Base-by-base conservation (phyloP, 2,113 vertebrate genomes). In the Xyliphius kryptos region DNA sequence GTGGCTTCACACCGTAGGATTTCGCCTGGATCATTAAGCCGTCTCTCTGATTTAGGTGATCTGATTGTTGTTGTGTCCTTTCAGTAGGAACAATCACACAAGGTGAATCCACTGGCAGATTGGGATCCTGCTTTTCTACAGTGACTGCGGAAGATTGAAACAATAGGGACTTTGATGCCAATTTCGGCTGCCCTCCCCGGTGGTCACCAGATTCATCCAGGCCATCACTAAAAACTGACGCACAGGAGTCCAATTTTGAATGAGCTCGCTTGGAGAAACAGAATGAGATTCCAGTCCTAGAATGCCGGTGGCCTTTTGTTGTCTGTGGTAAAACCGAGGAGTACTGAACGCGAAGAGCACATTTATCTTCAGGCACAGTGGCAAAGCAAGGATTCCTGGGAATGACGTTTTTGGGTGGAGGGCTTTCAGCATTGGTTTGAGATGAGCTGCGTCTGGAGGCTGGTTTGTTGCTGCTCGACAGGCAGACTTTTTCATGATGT, bases 181-280 rank as follows among this genome's bases (percentile, higher is more conserved):
- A 81, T 56, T 88, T 79, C 58, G 89, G 79, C 56, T 77, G 84
- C 63, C 71, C 85, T 74, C 85, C 83, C 46, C 66, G 74, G 20
- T 70, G 80, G 48, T 90, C 85, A 2, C 85, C 78, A 14, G 65
- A 88, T 67, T 98, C 95, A 57, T 93, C 91, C 22, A 76, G 73
- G 46, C 85, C 87, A 79, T 98, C 95, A 9, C 87, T 95, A 80
- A 98, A 98, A 74, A 97, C 92, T 0, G 95, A 93, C 14, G 96
- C 96, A 1, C 90, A 96, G 13, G 94, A 97, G 75, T 98, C 93
- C 3, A 98, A 89, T 74, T 91, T 90, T 65, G 91, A 83, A 65
- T 90, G 80, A 19, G 85, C 90, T 71, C 94, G 93, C 77, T 89
- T 92, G 22, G 92, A 95, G 80, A 98, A 97, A 20, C 93, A 96